These are phyloP conservation scores for Rhincodon typus DNA, from an alignment of 2,797 vertebrate species.

Conservation along the genomic window DNA sequence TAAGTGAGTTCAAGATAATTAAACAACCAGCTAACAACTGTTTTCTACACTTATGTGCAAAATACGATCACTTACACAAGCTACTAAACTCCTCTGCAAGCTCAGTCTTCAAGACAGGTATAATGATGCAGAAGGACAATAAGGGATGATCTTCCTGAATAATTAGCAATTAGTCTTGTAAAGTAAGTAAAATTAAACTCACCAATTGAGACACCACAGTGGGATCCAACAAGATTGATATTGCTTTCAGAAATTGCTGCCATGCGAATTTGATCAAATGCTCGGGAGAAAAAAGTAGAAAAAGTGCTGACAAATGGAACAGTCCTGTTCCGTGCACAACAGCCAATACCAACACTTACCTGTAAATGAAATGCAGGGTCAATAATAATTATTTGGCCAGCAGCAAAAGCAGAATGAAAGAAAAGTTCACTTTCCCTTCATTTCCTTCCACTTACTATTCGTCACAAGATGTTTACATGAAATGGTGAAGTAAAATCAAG, in stretches of 20 bases:
- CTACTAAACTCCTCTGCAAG: background rate
- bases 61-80: conserved; percentile 4
- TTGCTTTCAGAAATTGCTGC: conserved; percentile 91
- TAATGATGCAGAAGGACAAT: background rate
- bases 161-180: background rate
- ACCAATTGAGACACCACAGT: conserved; percentile 92
- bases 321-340: conserved; percentile 76
- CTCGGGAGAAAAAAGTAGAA: conserved; percentile 81
- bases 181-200: conserved; percentile 46
- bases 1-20: background rate
- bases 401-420: background rate
- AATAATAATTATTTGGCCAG: background rate
- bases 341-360: conserved; percentile 86
- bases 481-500: background rate
- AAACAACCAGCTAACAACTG: background rate
- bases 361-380: conserved; percentile 45
- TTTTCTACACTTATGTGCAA: background rate
- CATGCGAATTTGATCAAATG: conserved; percentile 91
- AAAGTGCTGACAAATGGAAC: conserved; percentile 85
- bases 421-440: background rate
- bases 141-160: background rate
- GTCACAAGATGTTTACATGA: background rate
- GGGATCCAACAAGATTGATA: conserved; percentile 89
- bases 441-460: background rate
- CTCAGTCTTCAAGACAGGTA: background rate